Conservation (phyloP, 2,797 vertebrate genomes). For the Aselliscus stoliczkanus region DNA sequence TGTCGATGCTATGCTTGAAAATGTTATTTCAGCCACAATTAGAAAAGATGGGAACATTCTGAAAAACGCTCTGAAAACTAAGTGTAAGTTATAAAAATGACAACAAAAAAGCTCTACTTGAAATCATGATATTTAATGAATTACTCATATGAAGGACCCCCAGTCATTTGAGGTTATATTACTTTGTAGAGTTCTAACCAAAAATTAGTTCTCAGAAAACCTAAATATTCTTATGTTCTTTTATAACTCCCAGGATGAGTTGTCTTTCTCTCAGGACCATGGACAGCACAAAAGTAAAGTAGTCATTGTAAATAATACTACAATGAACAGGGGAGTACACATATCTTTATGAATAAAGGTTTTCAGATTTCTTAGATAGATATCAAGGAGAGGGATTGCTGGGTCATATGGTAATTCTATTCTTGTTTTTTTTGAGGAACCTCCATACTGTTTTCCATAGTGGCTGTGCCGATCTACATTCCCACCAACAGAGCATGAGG, state of each 20-base stretch:
- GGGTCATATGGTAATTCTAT: too few relatives aligned
- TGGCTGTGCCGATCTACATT: too few relatives aligned
- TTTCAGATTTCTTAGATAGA: not conserved
- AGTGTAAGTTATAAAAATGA: not conserved
- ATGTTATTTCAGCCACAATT: not conserved
- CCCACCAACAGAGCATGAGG: too few relatives aligned
- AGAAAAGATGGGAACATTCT: conserved; percentile 22
- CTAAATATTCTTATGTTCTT: not conserved
- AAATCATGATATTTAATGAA: not conserved
- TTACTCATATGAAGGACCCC: not conserved
- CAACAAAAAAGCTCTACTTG: not conserved
- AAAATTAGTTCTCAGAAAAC: not conserved
- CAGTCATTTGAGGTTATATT: not conserved
- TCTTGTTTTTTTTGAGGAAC: too few relatives aligned
- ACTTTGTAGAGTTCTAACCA: not conserved
- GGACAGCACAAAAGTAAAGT: not conserved
- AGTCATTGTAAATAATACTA: not conserved
- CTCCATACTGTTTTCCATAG: too few relatives aligned
- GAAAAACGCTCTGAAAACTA: not conserved
- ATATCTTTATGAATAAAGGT: too few relatives aligned
- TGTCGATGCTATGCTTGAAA: not conserved
- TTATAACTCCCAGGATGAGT: not conserved
- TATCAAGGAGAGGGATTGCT: too few relatives aligned
- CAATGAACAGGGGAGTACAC: not conserved
- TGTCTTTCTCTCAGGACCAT: not conserved